Percentiles rank a stretch among this genome's conserved stretches.
These are phyloP conservation scores for Zeuzera pyrina DNA, from an alignment of 2,888 invertebrate genomes.

Conservation along the genomic window DNA sequence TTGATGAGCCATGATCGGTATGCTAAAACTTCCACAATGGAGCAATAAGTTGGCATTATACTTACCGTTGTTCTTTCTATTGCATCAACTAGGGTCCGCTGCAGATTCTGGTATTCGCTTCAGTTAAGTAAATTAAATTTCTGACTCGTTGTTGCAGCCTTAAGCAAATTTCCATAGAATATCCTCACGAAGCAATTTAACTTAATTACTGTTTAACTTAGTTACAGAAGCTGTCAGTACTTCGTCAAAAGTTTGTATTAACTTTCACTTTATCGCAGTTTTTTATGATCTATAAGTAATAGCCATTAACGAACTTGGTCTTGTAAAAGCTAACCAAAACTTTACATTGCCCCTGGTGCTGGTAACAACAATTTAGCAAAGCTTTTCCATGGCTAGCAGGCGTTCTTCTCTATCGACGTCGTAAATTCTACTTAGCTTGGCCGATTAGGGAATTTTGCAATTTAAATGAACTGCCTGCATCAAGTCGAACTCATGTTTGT, in stretches of 20 bases:
- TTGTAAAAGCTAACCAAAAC: neutral
- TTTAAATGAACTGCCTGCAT: constrained; percentile 35
- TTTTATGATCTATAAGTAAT: constrained; percentile 1
- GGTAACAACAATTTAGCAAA: constrained; percentile 5
- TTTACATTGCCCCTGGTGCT: too few species aligned
- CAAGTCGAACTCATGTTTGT: constrained; percentile 20
- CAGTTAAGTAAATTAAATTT: too few species aligned
- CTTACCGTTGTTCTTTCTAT: constrained; percentile 25
- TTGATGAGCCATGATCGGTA: constrained; percentile 66
- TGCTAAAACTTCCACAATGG: constrained; percentile 60
- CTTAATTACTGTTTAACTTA: constrained; percentile 19
- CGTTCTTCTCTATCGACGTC: constrained; percentile 26
- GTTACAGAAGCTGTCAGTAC: neutral
- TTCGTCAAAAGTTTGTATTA: constrained; percentile 1
- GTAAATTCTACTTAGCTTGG: constrained; percentile 24
- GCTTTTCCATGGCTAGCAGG: constrained; percentile 10
- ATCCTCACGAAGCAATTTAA: constrained; percentile 22
- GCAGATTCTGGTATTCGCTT: too few species aligned
- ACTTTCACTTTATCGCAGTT: constrained; percentile 1
- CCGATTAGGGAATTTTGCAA: constrained; percentile 41
- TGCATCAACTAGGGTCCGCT: constrained; percentile 25
- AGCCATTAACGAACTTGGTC: neutral
- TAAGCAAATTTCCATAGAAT: too few species aligned
- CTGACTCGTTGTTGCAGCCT: too few species aligned
- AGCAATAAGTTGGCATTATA: constrained; percentile 40